phyloP scores from a whole-genome alignment of 2,113 vertebrate genomes.

The Axis porcinus region DNA sequence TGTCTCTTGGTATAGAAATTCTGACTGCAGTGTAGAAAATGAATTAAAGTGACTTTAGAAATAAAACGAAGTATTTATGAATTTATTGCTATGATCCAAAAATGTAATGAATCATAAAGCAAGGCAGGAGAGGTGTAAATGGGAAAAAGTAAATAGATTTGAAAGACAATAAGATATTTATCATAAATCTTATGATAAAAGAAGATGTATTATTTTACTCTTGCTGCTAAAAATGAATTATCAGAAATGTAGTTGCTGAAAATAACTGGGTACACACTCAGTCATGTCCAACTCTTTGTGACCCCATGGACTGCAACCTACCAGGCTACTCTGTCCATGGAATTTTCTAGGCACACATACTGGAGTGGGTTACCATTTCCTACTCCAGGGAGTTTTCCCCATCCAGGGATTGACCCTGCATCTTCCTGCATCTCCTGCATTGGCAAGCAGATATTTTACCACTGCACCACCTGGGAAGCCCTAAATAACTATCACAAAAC shows the following conservation, averaged over 20 bases:
- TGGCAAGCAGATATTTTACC: not conserved
- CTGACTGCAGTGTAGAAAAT: not conserved
- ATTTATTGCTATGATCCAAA: not conserved
- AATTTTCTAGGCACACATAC: not conserved
- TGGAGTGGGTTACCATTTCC: not conserved
- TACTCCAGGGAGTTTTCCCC: not conserved
- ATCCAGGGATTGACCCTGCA: fast-evolving
- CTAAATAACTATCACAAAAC: not conserved
- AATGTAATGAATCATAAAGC: not conserved
- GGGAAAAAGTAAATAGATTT: not conserved
- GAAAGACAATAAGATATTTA: not conserved
- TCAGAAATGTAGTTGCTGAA: not conserved
- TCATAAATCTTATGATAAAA: not conserved
- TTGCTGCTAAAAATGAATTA: not conserved
- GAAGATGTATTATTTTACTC: not conserved
- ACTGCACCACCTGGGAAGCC: not conserved
- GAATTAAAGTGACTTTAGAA: not conserved
- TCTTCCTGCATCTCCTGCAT: not conserved
- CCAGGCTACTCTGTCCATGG: not conserved
- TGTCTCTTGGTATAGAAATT: not conserved
- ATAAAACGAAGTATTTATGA: not conserved
- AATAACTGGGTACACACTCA: not conserved
- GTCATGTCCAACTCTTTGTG: not conserved
- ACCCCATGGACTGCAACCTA: not conserved
- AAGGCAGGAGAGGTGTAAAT: not conserved